Base-by-base conservation (phyloP, 2,113 vertebrate genomes). In the Pseudopipra pipra region DNA sequence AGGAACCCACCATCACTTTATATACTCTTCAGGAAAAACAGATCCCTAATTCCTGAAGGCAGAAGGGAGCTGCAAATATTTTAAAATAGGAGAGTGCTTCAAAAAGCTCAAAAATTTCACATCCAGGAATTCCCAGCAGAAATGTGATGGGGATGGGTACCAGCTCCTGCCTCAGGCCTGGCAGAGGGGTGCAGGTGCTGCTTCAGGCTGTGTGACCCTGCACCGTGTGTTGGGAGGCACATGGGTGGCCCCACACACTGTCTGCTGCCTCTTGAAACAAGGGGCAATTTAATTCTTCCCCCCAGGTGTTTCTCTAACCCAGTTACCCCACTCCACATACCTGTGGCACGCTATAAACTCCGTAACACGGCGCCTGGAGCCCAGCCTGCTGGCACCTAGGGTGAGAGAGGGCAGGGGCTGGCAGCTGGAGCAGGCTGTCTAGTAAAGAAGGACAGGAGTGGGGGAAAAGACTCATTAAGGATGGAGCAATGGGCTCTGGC, bases 301-400 rank as follows among this genome's bases (percentile, higher is more conserved):
- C 17, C 13, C 23, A 4, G 11, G 31, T 13, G 10, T 43, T 84
- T 51, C 65, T 91, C 31, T 70, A 89, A 54, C 28, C 43, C 37
- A 21, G 35, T 51, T 4, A 7, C 21, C 15, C 33, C 52, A 3
- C 31, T 86, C 21, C 7, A 1, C 3, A 7, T 90, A 67, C 59
- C 54, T 55, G 61, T 8, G 24, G 35, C 41, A 22, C 9, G 47
- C 54, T 85, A 13, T 39, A 41, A 90, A 56, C 33, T 55, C 74
- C 11, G 4, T n/a, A 33, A 11, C 0, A 1, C 1, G 6, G 51
- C 0, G 0, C n/a, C 66, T 77, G 78, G 83, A 90, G 74, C 51
- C 41, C 94, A 76, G 78, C 63, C 70, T 72, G 52, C 61, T 94
- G 93, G 71, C 70, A 83, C n/a, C 0, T 0, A 2, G 5, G 14